Evolutionary conservation across 2,888 invertebrate genomes (phyloP).

Genomic region (Cephus pygmeus): DNA sequence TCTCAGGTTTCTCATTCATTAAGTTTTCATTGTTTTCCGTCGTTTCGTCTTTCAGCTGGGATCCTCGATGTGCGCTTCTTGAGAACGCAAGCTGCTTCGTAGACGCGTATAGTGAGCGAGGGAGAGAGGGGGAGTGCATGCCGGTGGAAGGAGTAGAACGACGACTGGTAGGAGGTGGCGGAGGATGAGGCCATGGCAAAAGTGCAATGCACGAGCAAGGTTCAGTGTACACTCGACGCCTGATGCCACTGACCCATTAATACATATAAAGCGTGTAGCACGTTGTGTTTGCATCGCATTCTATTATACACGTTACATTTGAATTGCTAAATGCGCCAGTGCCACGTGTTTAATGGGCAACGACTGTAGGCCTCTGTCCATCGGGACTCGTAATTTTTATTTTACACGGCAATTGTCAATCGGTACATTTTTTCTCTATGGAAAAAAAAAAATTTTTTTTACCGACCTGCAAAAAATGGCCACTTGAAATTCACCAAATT

Average conservation of each 20-base stretch:
- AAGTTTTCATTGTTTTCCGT: too few relatives aligned
- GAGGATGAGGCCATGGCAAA: constrained; percentile 28
- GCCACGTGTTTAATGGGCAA: too few relatives aligned
- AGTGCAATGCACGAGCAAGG: constrained; percentile 58
- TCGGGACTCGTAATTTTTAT: too few relatives aligned
- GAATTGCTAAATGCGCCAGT: constrained; percentile 40
- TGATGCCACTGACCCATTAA: constrained; percentile 64
- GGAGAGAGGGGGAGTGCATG: constrained; percentile 12
- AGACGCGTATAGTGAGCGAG: constrained; percentile 26
- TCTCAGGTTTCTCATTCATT: too few relatives aligned
- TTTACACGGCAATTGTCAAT: too few relatives aligned
- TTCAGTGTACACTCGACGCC: constrained; percentile 43
- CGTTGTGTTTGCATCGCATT: constrained; percentile 43
- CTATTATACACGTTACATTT: constrained; percentile 31
- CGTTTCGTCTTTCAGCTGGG: too few relatives aligned
- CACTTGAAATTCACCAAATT: too few relatives aligned
- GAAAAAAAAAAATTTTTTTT: too few relatives aligned
- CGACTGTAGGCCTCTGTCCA: too few relatives aligned
- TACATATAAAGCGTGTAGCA: constrained; percentile 53
- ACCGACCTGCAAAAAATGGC: too few relatives aligned
- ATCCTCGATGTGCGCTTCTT: not conserved
- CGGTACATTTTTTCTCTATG: too few relatives aligned
- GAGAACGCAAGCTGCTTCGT: not conserved
- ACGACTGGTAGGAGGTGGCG: not conserved
- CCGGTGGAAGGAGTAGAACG: not conserved